Base-by-base conservation (phyloP, 2,888 invertebrate genomes). In the Blastobasis adustella region DNA sequence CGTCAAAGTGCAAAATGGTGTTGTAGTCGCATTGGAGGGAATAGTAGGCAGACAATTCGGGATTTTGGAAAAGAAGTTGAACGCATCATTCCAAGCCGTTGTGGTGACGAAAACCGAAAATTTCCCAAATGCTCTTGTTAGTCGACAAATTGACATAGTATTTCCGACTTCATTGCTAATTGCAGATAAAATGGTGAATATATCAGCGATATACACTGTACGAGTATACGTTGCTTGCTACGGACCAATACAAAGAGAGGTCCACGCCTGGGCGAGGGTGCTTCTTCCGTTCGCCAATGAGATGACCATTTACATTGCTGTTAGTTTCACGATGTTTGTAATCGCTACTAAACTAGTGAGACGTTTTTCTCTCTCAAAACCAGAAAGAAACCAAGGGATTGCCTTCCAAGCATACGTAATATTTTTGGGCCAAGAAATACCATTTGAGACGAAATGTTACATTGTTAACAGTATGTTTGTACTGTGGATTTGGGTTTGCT, bases 401-500 rank as follows among this genome's bases (percentile, higher is more conserved):
- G 37, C 65, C 4, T 74, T 69, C 53, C 61, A 65, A 50, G 60
- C 73, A 5, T 68, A 73, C 9, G 62, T 63, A 9, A 59, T 80
- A 53, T 73, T 80, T 54, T 56, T 82, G n/a, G n/a, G 81, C 0
- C 76, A 79, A 56, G 58, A 58, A 47, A 61, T 66, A 0, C 66
- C 62, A 9, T 72, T 75, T 47, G 56, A 63, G 49, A 71, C 75
- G 0, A 66, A 66, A 41, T 69, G 68, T 23, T 63, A 61, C 53
- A 48, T 75, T 0, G 53, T 68, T 4, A 81, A 81, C 51, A 60
- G 46, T 49, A 57, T 77, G 5, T 76, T 73, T 51, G 52, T 70
- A 2, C 49, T 75, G 10, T 83, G 82, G 82, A 63, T 83, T 57
- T 81, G 79, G 79, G 79, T 70, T 57, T 75, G 76, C 51, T 62